Conservation (phyloP, 2,113 vertebrate genomes). For the Pterocles orientalis region DNA sequence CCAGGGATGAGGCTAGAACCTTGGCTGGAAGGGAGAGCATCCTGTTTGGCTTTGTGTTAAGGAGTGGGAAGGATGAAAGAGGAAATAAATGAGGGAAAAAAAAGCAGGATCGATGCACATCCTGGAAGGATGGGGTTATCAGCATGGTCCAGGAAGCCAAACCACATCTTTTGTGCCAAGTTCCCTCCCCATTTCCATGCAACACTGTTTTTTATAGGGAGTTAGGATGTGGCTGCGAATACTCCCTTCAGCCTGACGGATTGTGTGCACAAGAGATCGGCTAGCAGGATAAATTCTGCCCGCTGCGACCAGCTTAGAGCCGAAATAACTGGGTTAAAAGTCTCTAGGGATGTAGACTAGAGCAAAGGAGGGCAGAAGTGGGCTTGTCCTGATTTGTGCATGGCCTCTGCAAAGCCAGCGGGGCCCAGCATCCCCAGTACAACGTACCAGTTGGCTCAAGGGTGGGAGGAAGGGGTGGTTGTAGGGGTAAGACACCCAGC, state of each 20-base stretch:
- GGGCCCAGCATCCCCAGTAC: neutral
- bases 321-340: neutral
- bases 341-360: neutral
- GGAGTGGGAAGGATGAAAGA: neutral
- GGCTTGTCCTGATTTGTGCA: neutral
- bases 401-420: neutral
- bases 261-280: neutral
- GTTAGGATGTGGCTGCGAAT: neutral
- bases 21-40: neutral
- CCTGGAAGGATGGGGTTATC: neutral
- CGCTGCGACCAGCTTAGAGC: neutral
- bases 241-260: rapidly evolving
- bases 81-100: neutral
- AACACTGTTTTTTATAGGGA: neutral
- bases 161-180: neutral
- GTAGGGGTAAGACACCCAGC: neutral
- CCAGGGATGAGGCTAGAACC: neutral
- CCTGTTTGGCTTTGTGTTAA: neutral
- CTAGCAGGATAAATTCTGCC: neutral
- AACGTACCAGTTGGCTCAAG: neutral
- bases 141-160: neutral
- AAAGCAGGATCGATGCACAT: neutral
- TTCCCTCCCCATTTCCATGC: neutral
- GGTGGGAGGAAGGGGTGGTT: neutral
- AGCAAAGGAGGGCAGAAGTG: neutral